Conservation (phyloP, 2,113 vertebrate genomes). For the Barnardius zonarius region DNA sequence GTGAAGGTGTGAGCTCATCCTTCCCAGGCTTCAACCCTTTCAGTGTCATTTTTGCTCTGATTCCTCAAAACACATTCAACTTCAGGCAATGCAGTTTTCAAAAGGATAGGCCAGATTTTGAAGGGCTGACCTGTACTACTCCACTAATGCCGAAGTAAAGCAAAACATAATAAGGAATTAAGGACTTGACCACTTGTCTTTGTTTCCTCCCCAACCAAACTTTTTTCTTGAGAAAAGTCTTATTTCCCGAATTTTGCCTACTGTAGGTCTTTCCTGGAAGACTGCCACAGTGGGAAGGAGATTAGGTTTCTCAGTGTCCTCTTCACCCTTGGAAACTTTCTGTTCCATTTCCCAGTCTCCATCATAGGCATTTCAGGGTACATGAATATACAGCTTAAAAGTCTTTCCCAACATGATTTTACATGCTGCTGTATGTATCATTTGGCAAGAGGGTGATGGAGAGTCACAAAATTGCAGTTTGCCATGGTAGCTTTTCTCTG, state of each 20-base stretch:
- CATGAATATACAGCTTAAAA: neutral
- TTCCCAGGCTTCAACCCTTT: neutral
- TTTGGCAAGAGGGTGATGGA: neutral
- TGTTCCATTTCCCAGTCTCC: neutral
- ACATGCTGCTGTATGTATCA: neutral
- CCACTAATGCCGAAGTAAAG: neutral
- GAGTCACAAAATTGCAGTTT: neutral
- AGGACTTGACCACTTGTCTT: neutral
- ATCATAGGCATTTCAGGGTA: neutral
- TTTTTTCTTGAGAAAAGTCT: neutral
- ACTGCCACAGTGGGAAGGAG: neutral
- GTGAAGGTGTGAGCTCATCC: neutral
- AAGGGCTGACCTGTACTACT: neutral
- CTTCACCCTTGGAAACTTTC: neutral
- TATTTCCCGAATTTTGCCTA: neutral
- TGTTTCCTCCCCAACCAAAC: neutral
- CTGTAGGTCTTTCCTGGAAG: slow-evolving; percentile 24
- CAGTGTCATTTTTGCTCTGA: neutral
- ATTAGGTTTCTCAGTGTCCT: neutral
- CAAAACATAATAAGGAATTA: neutral
- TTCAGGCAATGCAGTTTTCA: neutral
- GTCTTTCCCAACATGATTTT: neutral
- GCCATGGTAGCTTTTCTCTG: neutral
- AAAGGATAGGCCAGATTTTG: neutral
- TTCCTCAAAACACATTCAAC: neutral